Conservation (phyloP, 2,797 vertebrate species). For the Fratercula arctica region DNA sequence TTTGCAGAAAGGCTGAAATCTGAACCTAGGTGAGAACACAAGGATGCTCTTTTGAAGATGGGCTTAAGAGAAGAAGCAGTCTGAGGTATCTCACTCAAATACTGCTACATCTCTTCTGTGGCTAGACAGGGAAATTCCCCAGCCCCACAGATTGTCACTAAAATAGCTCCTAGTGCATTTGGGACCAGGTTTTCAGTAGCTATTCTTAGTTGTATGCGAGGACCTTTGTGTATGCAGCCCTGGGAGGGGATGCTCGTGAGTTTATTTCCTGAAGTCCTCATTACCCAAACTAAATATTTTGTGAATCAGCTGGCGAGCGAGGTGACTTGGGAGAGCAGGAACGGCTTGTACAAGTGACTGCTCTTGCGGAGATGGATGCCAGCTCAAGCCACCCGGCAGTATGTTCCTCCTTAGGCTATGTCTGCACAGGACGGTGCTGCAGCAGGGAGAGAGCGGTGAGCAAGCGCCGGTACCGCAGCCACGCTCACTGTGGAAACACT, state of each 20-base stretch:
- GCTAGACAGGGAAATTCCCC: conserved; percentile 3
- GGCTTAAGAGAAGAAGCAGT: background rate
- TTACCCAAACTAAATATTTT: background rate
- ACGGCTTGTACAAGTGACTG: background rate
- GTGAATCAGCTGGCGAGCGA: background rate
- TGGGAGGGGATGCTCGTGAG: background rate
- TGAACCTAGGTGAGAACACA: background rate
- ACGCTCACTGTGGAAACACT: background rate
- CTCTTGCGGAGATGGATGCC: background rate
- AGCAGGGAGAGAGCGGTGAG: background rate
- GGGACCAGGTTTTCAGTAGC: background rate
- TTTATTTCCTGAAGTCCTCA: background rate
- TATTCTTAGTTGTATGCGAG: background rate
- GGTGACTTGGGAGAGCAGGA: background rate
- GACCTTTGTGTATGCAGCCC: background rate
- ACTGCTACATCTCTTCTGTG: background rate
- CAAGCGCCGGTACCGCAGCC: fast-evolving
- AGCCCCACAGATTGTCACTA: background rate
- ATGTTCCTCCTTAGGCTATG: background rate
- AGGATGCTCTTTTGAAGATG: background rate
- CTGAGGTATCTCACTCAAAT: background rate
- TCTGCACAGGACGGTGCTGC: background rate
- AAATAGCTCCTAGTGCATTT: background rate
- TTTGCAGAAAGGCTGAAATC: background rate
- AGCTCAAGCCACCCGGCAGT: background rate